phyloP scores from a whole-genome alignment of 2,888 invertebrate species.

The Melitaea athalia region DNA sequence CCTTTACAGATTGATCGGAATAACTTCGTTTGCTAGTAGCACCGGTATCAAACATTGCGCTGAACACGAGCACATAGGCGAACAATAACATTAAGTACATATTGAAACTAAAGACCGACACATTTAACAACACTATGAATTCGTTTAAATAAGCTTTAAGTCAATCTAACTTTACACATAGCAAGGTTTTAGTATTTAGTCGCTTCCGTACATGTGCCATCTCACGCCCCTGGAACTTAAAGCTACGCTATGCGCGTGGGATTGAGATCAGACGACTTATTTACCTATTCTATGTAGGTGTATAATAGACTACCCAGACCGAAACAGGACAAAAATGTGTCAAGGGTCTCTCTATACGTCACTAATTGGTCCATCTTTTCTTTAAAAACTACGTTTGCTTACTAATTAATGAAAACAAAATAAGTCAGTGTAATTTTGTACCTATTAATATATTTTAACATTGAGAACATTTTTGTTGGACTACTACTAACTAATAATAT shows the following conservation, averaged over 20 bases:
- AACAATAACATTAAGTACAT: slow-evolving; percentile 59
- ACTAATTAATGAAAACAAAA: background rate
- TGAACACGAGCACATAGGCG: slow-evolving; percentile 62
- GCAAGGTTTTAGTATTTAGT: slow-evolving; percentile 60
- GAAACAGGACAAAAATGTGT: slow-evolving; percentile 22
- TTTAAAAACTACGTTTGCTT: background rate
- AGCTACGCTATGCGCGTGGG: slow-evolving; percentile 31
- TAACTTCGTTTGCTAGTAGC: slow-evolving; percentile 85
- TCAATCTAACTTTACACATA: slow-evolving; percentile 70
- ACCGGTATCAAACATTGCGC: slow-evolving; percentile 60
- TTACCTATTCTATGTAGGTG: slow-evolving; percentile 22
- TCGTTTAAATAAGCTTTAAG: slow-evolving; percentile 32
- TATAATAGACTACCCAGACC: slow-evolving; percentile 8
- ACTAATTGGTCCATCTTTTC: slow-evolving; percentile 23
- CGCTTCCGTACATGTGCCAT: slow-evolving; percentile 55
- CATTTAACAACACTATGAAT: slow-evolving; percentile 31
- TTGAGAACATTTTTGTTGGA: background rate
- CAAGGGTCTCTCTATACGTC: slow-evolving; percentile 15
- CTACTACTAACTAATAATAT: background rate
- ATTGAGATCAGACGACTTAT: slow-evolving; percentile 24
- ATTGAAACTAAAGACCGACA: slow-evolving; percentile 60
- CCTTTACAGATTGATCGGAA: slow-evolving; percentile 90
- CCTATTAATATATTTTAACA: background rate
- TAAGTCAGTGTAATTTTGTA: background rate
- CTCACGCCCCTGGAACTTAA: slow-evolving; percentile 61